A percentile compares a stretch with the other conserved stretches of the same genome.
Conservation (phyloP, 2,797 vertebrate genomes). For the Acanthornis magna region DNA sequence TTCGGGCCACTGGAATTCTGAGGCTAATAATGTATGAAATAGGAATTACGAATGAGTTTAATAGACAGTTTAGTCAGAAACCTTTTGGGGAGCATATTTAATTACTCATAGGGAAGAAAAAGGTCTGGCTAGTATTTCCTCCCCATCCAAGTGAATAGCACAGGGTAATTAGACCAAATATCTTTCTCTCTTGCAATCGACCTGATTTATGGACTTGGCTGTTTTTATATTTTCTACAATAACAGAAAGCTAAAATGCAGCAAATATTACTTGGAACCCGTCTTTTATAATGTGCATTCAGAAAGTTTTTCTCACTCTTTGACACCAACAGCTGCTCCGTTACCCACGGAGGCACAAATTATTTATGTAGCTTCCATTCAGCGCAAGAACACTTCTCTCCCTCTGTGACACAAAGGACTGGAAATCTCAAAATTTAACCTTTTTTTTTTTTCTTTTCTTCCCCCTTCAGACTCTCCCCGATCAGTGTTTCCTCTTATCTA, state of each 20-base stretch:
- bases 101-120: neutral
- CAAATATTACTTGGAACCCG: neutral
- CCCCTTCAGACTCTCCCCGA: neutral
- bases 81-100: neutral
- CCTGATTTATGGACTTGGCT: slow-evolving; percentile 5
- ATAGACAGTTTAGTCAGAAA: neutral
- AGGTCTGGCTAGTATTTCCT: neutral
- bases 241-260: neutral
- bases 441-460: neutral
- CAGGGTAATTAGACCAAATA: neutral
- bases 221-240: neutral
- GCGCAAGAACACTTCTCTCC: neutral
- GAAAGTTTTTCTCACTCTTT: neutral
- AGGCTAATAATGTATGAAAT: neutral
- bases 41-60: neutral
- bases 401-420: neutral
- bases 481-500: neutral
- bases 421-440: neutral
- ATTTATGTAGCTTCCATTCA: neutral
- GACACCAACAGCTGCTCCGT: neutral
- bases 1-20: neutral
- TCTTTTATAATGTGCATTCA: neutral
- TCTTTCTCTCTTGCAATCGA: neutral
- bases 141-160: neutral
- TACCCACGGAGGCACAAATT: neutral